These are phyloP conservation scores for Sebastes paucispinis DNA, from an alignment of 2,797 vertebrate species.

Conservation along the genomic window DNA sequence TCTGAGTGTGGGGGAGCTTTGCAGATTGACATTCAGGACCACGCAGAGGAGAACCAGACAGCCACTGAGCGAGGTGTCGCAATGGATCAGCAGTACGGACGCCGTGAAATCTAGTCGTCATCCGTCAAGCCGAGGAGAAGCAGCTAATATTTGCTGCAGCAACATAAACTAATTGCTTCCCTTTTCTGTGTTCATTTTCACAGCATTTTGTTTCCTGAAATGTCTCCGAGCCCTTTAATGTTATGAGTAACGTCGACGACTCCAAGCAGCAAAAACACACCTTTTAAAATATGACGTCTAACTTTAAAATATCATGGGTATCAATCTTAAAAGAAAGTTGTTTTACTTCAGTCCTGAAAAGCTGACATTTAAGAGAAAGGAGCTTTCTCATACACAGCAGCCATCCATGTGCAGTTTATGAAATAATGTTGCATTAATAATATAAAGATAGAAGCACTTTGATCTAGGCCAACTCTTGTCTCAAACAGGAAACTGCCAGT, in stretches of 20 bases:
- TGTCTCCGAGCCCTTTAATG: constrained; percentile 1
- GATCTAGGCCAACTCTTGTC: neutral
- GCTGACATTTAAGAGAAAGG: constrained; percentile 38
- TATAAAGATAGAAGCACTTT: neutral
- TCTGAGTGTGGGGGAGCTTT: constrained; percentile 57
- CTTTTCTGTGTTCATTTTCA: neutral
- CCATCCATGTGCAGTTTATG: neutral
- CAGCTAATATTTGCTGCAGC: constrained; percentile 19
- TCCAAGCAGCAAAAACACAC: constrained; percentile 2
- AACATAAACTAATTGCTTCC: constrained; percentile 30
- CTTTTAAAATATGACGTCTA: constrained; percentile 10
- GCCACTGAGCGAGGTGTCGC: constrained; percentile 51
- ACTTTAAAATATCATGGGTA: constrained; percentile 48
- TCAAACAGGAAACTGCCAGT: neutral
- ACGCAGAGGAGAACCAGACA: constrained; percentile 64
- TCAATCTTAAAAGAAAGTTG: constrained; percentile 32
- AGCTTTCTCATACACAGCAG: neutral
- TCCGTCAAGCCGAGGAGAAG: constrained; percentile 27
- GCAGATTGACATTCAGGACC: constrained; percentile 73
- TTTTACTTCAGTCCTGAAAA: constrained; percentile 23
- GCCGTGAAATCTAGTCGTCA: constrained; percentile 37
- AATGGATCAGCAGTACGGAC: constrained; percentile 38
- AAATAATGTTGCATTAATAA: constrained; percentile 18
- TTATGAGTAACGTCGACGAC: constrained; percentile 20
- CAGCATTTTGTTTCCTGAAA: constrained; percentile 2